phyloP scores from a whole-genome alignment of 2,888 invertebrate genomes.

The Cordylochernes scorpioides region DNA sequence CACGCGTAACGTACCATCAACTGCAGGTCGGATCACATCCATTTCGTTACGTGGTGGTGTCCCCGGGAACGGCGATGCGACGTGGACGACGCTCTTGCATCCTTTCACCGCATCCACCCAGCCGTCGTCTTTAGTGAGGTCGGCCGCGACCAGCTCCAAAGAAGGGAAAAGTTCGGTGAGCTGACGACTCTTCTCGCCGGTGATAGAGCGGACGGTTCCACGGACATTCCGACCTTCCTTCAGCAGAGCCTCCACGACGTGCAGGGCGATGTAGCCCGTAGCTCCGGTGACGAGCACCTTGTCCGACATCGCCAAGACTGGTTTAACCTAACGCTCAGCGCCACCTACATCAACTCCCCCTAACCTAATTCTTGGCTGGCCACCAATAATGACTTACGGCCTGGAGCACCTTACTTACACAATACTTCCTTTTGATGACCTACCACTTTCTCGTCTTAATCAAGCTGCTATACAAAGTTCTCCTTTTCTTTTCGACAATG shows the following conservation, averaged over 20 bases:
- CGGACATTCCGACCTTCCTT: slow-evolving; percentile 25
- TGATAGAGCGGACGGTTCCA: slow-evolving; percentile 24
- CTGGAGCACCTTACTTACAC: too few species aligned
- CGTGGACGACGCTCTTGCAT: slow-evolving; percentile 24
- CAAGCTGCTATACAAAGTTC: too few species aligned
- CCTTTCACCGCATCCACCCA: slow-evolving; percentile 23
- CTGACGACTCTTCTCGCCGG: slow-evolving; percentile 21
- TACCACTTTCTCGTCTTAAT: too few species aligned
- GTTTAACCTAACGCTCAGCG: too few species aligned
- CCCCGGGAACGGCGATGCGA: slow-evolving; percentile 23
- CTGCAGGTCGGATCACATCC: slow-evolving; percentile 24
- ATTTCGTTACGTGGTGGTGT: slow-evolving; percentile 19
- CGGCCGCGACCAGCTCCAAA: slow-evolving; percentile 26
- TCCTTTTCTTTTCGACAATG: too few species aligned
- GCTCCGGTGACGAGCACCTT: slow-evolving; percentile 29
- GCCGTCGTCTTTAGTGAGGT: slow-evolving; percentile 23
- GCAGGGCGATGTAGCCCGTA: slow-evolving; percentile 26
- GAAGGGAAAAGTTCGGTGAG: slow-evolving; percentile 19
- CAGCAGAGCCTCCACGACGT: slow-evolving; percentile 25
- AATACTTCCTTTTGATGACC: too few species aligned
- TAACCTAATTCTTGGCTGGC: too few species aligned
- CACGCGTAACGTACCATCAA: slow-evolving; percentile 26
- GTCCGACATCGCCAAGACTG: too few species aligned
- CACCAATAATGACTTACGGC: too few species aligned
- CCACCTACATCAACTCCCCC: too few species aligned